These are phyloP conservation scores for Ariopsis seemanni DNA, from an alignment of 2,113 vertebrate species.

Conservation along the genomic window DNA sequence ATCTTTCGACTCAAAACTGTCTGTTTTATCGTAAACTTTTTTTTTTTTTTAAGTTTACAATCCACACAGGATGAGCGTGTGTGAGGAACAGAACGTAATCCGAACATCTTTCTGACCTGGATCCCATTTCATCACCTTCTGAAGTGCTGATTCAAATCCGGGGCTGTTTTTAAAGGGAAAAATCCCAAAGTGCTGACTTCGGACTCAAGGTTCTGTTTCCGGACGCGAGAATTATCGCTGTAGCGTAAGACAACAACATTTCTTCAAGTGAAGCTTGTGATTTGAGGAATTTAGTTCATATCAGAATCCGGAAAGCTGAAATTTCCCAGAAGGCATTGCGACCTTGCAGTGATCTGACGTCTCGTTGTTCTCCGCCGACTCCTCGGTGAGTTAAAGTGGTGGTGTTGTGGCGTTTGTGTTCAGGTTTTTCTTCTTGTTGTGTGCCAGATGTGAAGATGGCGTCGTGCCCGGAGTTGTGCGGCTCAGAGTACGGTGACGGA, in stretches of 20 bases:
- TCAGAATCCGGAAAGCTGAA: neutral
- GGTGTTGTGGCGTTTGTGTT: neutral
- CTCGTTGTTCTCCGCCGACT: too few relatives aligned
- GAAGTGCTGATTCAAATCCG: neutral
- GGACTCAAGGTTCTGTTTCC: neutral
- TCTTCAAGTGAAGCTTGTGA: neutral
- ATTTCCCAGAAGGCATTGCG: neutral
- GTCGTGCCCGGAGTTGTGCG: conserved; percentile 85
- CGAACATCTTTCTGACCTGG: neutral
- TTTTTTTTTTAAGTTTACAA: too few relatives aligned
- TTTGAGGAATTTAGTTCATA: neutral
- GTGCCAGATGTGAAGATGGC: conserved; percentile 86
- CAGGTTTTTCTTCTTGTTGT: conserved; percentile 11
- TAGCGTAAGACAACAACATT: neutral
- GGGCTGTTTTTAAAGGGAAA: neutral
- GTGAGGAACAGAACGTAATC: neutral
- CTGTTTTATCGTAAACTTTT: neutral
- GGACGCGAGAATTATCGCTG: neutral
- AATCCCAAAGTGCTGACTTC: neutral
- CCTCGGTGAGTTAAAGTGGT: neutral
- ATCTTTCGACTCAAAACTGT: neutral
- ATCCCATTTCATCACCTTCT: neutral
- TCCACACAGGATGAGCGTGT: neutral
- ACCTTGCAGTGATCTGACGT: neutral
- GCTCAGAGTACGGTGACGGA: conserved; percentile 74